Evolutionary conservation across 2,113 vertebrate species (phyloP), one percentile per base, ranked within the genome.

Genomic region (Nothoprocta pentlandii): DNA sequence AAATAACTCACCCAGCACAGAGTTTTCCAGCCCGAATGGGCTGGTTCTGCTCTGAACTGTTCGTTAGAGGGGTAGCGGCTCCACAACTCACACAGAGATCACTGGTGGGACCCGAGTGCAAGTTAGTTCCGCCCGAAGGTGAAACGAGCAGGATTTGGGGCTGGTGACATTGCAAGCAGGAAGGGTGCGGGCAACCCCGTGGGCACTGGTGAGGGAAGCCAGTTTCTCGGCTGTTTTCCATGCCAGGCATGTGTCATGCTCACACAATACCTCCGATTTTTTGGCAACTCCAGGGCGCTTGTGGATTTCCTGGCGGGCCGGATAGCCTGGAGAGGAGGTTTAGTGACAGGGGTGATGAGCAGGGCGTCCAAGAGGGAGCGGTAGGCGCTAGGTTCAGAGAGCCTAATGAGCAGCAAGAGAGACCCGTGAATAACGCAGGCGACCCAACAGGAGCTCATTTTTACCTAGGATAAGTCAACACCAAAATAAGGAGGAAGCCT

Each of bases 341-440:
- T 97, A 95, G 94, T 26, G 23, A 98, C 82, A 74, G 98, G 98
- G 0, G 87, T 95, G 96, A 98, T 98, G 92, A 98, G 97, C 84
- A 98, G 97, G 32, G 98, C 97, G 67, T 98, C 98, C 97, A 98
- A 88, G 51, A 98, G 98, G 1, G 96, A 95, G 73, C 56, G 92
- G 90, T 80, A 97, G 28, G 54, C 92, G 54, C 91, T 97, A 71
- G 94, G 95, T 85, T 97, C 87, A 4, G 93, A 94, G 71, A 98
- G 95, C 88, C 98, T 98, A 92, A 91, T 64, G 89, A 96, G 93
- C 3, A 19, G 96, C 95, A n/a, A 85, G 73, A 98, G 90, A 96
- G 47, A 94, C 21, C 47, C 8, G 3, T 51, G 75, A 93, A 74
- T 58, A 92, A 54, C 90, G 1, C 0, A 76, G 30, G 30, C 41